A percentile compares a stretch with the other conserved stretches of the same genome.
Conservation (phyloP, 2,113 vertebrate species). For the Patagioenas fasciata region DNA sequence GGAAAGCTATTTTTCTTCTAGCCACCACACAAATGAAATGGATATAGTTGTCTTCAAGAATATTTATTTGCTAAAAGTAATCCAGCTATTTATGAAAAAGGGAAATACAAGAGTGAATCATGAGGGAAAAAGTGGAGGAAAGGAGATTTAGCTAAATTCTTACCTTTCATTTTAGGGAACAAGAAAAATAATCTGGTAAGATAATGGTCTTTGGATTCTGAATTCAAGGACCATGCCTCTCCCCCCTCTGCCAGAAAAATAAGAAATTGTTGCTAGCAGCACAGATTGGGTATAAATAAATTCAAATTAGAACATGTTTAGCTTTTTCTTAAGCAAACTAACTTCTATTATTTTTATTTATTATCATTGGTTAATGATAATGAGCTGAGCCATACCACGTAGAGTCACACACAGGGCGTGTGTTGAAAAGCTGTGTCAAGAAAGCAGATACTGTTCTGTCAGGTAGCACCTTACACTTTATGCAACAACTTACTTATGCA, state of each 20-base stretch:
- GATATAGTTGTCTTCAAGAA: neutral
- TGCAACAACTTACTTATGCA: neutral
- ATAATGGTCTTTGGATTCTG: neutral
- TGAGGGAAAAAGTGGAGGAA: neutral
- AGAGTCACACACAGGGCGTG: neutral
- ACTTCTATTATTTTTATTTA: neutral
- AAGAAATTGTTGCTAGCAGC: neutral
- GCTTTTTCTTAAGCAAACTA: neutral
- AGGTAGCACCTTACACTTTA: neutral
- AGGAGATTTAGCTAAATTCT: neutral
- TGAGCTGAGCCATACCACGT: neutral
- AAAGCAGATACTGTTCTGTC: neutral
- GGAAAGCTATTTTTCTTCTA: neutral
- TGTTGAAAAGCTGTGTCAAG: neutral
- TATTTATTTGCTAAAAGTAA: neutral
- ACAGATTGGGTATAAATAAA: neutral
- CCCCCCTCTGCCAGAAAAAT: neutral
- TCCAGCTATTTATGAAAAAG: neutral
- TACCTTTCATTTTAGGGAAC: neutral
- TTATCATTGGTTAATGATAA: neutral
- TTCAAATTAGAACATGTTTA: neutral
- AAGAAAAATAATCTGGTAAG: neutral
- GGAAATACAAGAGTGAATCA: neutral
- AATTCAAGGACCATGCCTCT: neutral
- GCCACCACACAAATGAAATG: neutral